These are phyloP conservation scores for Akabosia matsudoensis DNA, from an alignment of 1,140 invertebrate species.

Conservation along the genomic window DNA sequence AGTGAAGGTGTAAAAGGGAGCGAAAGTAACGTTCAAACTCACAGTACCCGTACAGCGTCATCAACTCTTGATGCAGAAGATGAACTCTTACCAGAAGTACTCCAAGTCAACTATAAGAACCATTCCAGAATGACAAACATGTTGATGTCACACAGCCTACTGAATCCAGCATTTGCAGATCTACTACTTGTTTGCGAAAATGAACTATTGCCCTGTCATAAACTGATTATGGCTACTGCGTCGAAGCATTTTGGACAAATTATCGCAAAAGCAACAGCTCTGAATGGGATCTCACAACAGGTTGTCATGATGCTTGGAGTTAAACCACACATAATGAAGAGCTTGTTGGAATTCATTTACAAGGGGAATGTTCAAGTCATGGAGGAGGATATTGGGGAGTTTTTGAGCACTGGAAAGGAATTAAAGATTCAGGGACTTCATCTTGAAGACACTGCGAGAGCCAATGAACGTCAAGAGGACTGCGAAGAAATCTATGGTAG, in stretches of 20 bases:
- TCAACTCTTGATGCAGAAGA: not conserved
- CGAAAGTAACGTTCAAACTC: no score
- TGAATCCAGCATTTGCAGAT: not conserved
- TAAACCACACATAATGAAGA: constrained; percentile 5
- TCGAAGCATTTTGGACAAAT: not conserved
- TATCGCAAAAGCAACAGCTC: not conserved
- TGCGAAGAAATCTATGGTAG: not conserved
- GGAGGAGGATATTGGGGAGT: not conserved
- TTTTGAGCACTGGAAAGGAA: not conserved
- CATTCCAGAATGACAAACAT: not conserved
- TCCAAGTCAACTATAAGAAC: not conserved
- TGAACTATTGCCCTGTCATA: not conserved
- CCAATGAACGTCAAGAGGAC: not conserved
- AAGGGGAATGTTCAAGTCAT: not conserved
- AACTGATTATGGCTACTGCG: not conserved
- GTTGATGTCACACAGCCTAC: not conserved
- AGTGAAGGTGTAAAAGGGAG: no score
- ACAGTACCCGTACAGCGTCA: no score
- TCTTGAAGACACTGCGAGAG: not conserved
- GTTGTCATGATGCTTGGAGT: not conserved
- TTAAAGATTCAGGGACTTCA: not conserved
- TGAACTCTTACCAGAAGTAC: not conserved
- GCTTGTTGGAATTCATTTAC: constrained; percentile 23
- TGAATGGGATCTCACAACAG: constrained; percentile 56
- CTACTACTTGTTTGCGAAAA: not conserved